A percentile compares a stretch with the other conserved stretches of the same genome.
These are phyloP conservation scores for Heliconius ismenius DNA, from an alignment of 2,888 invertebrate species.

Conservation along the genomic window DNA sequence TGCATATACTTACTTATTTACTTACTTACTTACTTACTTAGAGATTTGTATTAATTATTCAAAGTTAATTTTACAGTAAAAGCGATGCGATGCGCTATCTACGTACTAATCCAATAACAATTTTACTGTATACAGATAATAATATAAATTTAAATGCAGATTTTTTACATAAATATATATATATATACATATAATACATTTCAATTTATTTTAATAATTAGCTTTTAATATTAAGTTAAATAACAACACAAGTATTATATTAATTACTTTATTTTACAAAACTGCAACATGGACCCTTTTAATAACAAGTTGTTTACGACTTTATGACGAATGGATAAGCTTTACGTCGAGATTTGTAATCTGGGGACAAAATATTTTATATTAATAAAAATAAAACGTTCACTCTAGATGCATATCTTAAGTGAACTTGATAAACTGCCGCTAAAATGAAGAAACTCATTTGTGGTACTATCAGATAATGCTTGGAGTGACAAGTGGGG, in stretches of 20 bases:
- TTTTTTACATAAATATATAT: no score
- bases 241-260: neutral
- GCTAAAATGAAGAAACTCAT: slow-evolving; percentile 53
- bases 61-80: no score
- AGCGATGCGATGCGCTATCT: no score
- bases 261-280: slow-evolving; percentile 11
- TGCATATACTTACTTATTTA: no score
- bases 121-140: no score
- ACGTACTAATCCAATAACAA: no score
- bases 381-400: slow-evolving; percentile 35
- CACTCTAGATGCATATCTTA: slow-evolving; percentile 60
- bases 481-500: slow-evolving; percentile 62
- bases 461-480: slow-evolving; percentile 54
- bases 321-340: slow-evolving; percentile 22
- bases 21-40: no score
- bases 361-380: slow-evolving; percentile 37
- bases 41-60: no score
- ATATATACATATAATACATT: no score
- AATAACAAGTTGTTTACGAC: slow-evolving; percentile 26
- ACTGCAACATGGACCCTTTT: slow-evolving; percentile 1
- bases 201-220: no score
- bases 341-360: slow-evolving; percentile 26
- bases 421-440: slow-evolving; percentile 63
- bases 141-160: no score
- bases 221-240: neutral